phyloP scores from a whole-genome alignment of 2,888 invertebrate species.

The Marronus borbonicus region DNA sequence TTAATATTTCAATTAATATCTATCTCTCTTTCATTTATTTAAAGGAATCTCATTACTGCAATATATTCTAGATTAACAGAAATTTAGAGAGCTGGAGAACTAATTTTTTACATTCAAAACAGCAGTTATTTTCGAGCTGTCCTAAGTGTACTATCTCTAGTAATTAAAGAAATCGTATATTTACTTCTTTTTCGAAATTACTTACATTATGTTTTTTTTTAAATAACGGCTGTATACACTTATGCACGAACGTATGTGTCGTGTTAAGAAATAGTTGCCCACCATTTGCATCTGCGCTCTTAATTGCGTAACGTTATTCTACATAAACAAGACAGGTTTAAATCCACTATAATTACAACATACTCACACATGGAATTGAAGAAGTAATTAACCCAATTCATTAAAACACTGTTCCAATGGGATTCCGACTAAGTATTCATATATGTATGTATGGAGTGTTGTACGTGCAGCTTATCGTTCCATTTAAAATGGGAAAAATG shows the following conservation, averaged over 20 bases:
- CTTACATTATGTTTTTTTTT: not conserved
- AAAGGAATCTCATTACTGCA: no score
- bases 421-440: constrained; percentile 42
- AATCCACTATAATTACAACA: constrained; percentile 44
- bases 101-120: not conserved
- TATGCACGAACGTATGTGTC: constrained; percentile 1
- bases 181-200: constrained; percentile 14
- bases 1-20: no score
- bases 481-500: constrained; percentile 40
- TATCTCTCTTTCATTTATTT: no score
- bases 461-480: constrained; percentile 25
- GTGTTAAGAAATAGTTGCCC: constrained; percentile 37
- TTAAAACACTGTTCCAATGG: constrained; percentile 45
- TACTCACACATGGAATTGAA: constrained; percentile 39
- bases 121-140: not conserved
- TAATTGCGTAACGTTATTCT: constrained; percentile 48
- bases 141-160: constrained; percentile 9
- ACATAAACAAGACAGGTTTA: constrained; percentile 45
- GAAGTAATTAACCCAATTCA: constrained; percentile 47
- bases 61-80: not conserved
- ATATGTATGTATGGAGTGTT: not conserved
- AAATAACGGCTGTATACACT: constrained; percentile 9
- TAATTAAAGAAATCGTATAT: constrained; percentile 25
- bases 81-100: not conserved
- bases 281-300: constrained; percentile 46